Conservation (phyloP, 2,888 invertebrate species). For the Nyleta sp. region DNA sequence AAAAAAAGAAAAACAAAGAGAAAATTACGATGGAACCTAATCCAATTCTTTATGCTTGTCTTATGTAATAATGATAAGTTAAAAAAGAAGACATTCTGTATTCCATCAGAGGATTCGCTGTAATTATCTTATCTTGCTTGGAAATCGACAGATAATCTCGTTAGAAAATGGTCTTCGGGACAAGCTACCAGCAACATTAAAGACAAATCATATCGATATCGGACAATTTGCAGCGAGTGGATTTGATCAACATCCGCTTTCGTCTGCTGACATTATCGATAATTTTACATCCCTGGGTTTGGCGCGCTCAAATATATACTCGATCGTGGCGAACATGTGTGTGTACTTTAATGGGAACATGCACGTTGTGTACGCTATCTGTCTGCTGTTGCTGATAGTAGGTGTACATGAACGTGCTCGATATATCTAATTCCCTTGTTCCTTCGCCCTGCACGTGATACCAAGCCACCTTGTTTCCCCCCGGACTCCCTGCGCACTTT, state of each 20-base stretch:
- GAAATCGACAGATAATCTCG: slow-evolving; percentile 23
- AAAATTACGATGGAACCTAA: too few relatives aligned
- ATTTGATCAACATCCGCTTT: slow-evolving; percentile 46
- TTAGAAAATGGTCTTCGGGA: slow-evolving; percentile 19
- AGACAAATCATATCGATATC: slow-evolving; percentile 47
- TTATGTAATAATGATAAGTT: neutral
- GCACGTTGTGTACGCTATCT: slow-evolving; percentile 62
- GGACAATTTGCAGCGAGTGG: slow-evolving; percentile 28
- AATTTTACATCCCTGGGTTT: slow-evolving; percentile 52
- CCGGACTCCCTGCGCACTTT: neutral
- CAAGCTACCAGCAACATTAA: slow-evolving; percentile 21
- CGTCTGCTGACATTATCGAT: slow-evolving; percentile 55
- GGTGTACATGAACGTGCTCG: slow-evolving; percentile 53
- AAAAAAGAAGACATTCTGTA: neutral
- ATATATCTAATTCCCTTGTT: slow-evolving; percentile 58
- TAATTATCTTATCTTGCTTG: slow-evolving; percentile 20
- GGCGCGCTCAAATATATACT: slow-evolving; percentile 40
- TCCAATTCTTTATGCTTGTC: too few relatives aligned
- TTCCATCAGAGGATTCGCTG: slow-evolving; percentile 7
- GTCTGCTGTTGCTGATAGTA: slow-evolving; percentile 60
- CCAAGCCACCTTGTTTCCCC: slow-evolving; percentile 1
- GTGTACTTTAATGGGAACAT: slow-evolving; percentile 61
- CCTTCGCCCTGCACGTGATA: slow-evolving; percentile 47
- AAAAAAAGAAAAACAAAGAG: too few relatives aligned
- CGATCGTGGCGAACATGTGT: slow-evolving; percentile 38